Evolutionary conservation across 2,113 vertebrate genomes (phyloP).

Genomic region (Bos indicus): DNA sequence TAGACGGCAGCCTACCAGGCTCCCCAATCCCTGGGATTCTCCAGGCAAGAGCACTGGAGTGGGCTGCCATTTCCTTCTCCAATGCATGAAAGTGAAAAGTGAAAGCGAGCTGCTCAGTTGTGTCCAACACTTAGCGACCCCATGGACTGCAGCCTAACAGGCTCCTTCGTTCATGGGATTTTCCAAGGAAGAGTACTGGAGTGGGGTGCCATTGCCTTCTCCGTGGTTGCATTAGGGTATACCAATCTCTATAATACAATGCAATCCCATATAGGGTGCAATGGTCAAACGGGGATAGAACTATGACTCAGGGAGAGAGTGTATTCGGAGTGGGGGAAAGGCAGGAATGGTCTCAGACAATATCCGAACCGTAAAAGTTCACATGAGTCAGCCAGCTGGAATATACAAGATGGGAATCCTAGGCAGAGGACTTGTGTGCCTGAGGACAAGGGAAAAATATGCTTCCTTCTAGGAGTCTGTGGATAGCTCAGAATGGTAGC

Average conservation of each 20-base stretch:
- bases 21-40: no score
- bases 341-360: not conserved
- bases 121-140: no score
- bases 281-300: not conserved
- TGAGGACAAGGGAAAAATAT: not conserved
- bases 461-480: not conserved
- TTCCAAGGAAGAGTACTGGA: no score
- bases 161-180: no score
- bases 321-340: no score
- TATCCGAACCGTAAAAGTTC: not conserved
- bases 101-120: no score
- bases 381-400: not conserved
- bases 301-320: not conserved
- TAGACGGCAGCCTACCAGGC: no score
- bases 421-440: not conserved
- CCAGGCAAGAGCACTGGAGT: no score
- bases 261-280: not conserved
- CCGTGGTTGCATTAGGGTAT: not conserved
- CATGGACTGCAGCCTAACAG: no score
- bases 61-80: no score
- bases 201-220: no score
- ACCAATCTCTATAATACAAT: not conserved
- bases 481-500: not conserved
- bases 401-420: not conserved
- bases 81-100: no score